Base-by-base conservation (phyloP, 2,113 vertebrate genomes). In the Chlamydotis undulata region DNA sequence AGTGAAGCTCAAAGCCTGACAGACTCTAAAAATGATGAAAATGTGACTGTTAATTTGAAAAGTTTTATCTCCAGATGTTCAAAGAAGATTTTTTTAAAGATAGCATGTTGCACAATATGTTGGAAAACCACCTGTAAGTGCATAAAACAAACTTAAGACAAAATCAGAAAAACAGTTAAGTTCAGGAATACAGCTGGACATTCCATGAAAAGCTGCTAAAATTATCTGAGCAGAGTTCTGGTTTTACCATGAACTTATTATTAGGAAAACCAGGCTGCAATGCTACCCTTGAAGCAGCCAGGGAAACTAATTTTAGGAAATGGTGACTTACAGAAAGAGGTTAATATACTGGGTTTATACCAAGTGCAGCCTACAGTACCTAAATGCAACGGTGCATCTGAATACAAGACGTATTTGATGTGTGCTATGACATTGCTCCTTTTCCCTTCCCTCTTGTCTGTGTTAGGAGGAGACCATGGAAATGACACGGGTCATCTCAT, bases 11-110 rank as follows among this genome's bases (percentile, higher is more conserved):
- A 61, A 94, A 94, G 76, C 21, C 53, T 12, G 6, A 65, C 76
- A 84, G 85, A 84, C 33, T 85, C 67, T 69, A 90, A 97, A 92
- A 92, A 76, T 87, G n/a, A 73, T 89, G 89, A 91, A 97, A 97
- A 94, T 93, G 64, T 75, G 74, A 86, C 47, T 74, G 56, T 79
- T 91, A 92, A 87, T 77, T 92, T 37, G 41, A 80, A 93, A 94
- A 74, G 35, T 67, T 88, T 80, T 95, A 63, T 90, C 87, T 95
- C 83, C 92, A 94, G 83, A 94, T 93, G 61, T 79, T 93, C 63
- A 91, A 82, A 70, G 37, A 83, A 55, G 35, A 65, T 25, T 67
- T 57, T 69, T 69, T 91, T 60, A 61, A 60, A 80, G 52, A 88
- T 56, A 88, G 29, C 14, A 13, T 71, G 31, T 92, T 90, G 41